Evolutionary conservation across 2,888 invertebrate species (phyloP).

Genomic region (Hemistola chrysoprasaria): DNA sequence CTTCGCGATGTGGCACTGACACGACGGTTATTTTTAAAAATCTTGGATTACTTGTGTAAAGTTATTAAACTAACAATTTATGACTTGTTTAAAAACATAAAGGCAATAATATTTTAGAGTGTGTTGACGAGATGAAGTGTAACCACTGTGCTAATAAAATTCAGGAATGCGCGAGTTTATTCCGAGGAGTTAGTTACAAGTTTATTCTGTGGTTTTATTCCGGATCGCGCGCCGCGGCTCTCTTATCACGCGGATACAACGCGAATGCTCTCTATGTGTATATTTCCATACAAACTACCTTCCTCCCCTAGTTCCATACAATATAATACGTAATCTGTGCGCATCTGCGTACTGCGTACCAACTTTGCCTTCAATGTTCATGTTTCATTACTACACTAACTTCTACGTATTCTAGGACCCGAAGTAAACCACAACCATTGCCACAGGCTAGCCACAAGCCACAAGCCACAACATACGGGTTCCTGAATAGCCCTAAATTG

Average conservation of each 20-base stretch:
- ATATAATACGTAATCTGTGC: neutral
- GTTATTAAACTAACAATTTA: constrained; percentile 10
- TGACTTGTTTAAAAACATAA: constrained; percentile 13
- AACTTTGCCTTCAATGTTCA: neutral
- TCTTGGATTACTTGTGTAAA: constrained; percentile 8
- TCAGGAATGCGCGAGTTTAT: no score
- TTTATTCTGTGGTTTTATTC: no score
- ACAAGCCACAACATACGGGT: constrained; percentile 17
- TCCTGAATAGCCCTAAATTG: no score
- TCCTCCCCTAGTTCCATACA: neutral
- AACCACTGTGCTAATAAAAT: no score
- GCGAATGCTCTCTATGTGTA: constrained; percentile 3
- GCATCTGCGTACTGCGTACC: neutral
- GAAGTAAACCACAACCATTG: constrained; percentile 3
- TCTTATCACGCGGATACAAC: constrained; percentile 5
- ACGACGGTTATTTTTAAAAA: constrained; percentile 9
- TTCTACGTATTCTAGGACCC: neutral
- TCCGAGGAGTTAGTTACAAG: no score
- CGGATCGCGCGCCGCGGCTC: constrained; percentile 5
- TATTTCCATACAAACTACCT: neutral
- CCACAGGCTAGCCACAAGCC: no score
- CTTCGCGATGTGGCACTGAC: constrained; percentile 12
- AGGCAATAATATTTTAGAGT: constrained; percentile 18
- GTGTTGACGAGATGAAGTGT: constrained; percentile 12
- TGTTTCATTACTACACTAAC: neutral